phyloP scores from a whole-genome alignment of 2,113 vertebrate species.

The Nerophis ophidion region DNA sequence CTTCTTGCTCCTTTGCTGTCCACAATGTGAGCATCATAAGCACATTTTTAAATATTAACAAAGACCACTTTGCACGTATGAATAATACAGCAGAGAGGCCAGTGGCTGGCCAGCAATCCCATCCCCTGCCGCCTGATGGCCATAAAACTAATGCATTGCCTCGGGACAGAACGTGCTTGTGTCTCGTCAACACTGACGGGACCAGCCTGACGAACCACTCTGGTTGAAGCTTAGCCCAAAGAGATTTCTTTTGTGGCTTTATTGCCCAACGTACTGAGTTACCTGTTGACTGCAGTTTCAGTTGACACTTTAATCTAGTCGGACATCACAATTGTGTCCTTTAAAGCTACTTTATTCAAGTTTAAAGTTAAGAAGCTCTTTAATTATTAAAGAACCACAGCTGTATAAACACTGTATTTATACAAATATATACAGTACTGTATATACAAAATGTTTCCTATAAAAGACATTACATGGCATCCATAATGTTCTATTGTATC shows the following conservation, averaged over 20 bases:
- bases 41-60: conserved; percentile 81
- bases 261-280: conserved; percentile 33
- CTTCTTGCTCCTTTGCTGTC: conserved; percentile 40
- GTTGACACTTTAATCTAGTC: conserved; percentile 57
- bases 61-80: conserved; percentile 78
- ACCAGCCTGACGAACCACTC: conserved; percentile 31
- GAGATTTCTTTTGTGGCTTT: conserved; percentile 6
- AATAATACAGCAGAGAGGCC: conserved; percentile 76
- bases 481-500: no score
- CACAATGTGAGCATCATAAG: conserved; percentile 73
- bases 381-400: background rate
- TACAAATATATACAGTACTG: background rate
- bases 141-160: conserved; percentile 79
- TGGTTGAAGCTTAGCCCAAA: conserved; percentile 7
- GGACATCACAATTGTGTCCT: conserved; percentile 60
- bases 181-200: conserved; percentile 36
- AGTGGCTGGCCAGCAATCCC: conserved; percentile 67
- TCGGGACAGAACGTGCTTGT: conserved; percentile 45
- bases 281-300: conserved; percentile 56
- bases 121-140: conserved; percentile 56
- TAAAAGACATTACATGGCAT: no score
- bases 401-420: conserved; percentile 5
- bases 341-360: conserved; percentile 43
- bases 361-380: background rate
- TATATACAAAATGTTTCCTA: background rate